Conservation (phyloP, 2,888 invertebrate species). For the Anoplius nigerrimus region DNA sequence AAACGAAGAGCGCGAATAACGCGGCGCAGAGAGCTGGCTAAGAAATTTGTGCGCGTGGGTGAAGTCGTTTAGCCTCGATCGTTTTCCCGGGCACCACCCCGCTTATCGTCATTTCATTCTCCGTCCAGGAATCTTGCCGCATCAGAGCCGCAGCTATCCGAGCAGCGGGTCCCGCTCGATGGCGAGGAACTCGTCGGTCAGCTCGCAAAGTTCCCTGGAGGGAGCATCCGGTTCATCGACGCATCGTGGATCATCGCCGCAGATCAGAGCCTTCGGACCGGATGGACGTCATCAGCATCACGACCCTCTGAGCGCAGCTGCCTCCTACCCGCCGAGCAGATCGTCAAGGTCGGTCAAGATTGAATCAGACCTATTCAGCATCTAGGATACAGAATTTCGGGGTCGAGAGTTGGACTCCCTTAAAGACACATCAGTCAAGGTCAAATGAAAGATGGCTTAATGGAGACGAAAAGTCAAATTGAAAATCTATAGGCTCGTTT, state of each 20-base stretch:
- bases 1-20: too few relatives aligned
- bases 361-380: too few relatives aligned
- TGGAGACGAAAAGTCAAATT: too few relatives aligned
- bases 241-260: constrained; percentile 89
- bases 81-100: too few relatives aligned
- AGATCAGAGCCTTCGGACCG: constrained; percentile 88
- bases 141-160: constrained; percentile 83
- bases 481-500: too few relatives aligned
- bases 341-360: constrained; percentile 63
- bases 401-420: too few relatives aligned
- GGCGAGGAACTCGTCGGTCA: constrained; percentile 87
- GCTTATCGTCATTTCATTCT: not conserved
- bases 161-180: constrained; percentile 71
- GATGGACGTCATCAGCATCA: constrained; percentile 79
- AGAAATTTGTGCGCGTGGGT: too few relatives aligned
- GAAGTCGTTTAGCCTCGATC: too few relatives aligned
- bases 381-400: too few relatives aligned
- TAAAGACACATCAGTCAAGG: too few relatives aligned
- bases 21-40: too few relatives aligned
- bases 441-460: too few relatives aligned
- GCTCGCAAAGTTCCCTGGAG: constrained; percentile 89
- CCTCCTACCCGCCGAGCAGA: constrained; percentile 69
- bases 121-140: constrained; percentile 65
- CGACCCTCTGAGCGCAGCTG: constrained; percentile 65
- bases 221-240: constrained; percentile 78